These are phyloP conservation scores for human DNA, from an alignment of 2,113 vertebrate species.

Conservation along the genomic window DNA sequence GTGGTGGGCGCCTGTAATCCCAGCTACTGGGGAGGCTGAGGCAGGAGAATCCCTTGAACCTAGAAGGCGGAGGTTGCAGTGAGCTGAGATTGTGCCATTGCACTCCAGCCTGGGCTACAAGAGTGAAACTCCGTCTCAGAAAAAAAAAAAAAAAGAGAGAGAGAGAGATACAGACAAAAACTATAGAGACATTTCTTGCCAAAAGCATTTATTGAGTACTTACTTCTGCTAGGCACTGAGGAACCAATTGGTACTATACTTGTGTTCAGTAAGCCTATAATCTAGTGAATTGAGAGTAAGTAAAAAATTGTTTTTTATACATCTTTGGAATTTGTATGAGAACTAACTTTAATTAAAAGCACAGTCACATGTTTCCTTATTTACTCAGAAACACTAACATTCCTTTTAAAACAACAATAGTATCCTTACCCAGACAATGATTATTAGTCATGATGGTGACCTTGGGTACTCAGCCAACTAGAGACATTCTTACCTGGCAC, in stretches of 20 bases:
- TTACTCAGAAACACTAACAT: neutral
- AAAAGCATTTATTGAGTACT: neutral
- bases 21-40: too few species aligned
- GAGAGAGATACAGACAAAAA: neutral
- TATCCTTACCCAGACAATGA: neutral
- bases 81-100: too few species aligned
- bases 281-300: neutral
- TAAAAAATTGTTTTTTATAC: neutral
- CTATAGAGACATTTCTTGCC: neutral
- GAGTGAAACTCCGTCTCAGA: too few species aligned
- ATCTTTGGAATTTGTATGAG: neutral
- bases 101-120: too few species aligned
- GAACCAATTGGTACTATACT: neutral
- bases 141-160: too few species aligned
- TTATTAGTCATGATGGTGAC: neutral
- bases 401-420: slow-evolving; percentile 39
- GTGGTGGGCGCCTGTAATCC: too few species aligned
- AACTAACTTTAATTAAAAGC: neutral
- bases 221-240: neutral
- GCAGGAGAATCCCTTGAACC: too few species aligned
- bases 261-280: neutral
- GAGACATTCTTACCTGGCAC: slow-evolving; percentile 20
- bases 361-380: slow-evolving; percentile 13
- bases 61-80: too few species aligned
- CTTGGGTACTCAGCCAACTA: neutral